Evolutionary conservation across 2,888 invertebrate genomes (phyloP), one percentile per base, ranked within the genome.

Genomic region (Girardia tigrina): DNA sequence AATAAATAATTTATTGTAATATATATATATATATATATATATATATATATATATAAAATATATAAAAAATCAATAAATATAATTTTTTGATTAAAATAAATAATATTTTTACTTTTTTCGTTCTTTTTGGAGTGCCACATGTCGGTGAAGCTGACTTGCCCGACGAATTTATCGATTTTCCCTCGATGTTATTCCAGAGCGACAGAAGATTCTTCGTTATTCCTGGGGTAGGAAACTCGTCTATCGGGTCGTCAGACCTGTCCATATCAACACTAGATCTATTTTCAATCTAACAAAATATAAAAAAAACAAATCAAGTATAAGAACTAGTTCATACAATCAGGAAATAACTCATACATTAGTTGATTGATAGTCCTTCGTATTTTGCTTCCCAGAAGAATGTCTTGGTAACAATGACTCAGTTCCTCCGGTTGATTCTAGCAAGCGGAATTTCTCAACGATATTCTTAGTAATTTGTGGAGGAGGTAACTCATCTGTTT

Each of bases 341-440:
- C n/a, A 56, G 23, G 23, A 6, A n/a, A 56, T 12, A 56, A 56
- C 23, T 6, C n/a, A 2, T 56, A 56, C 56, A 56, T 36, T 36
- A 16, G 56, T 56, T 23, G 56, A 56, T n/a, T 56, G 56, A 56
- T 56, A 56, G 23, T 23, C n/a, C 23, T 56, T 56, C 56, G n/a
- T 12, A 56, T 56, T 56, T n/a, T 56, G 56, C 56, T 23, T 23
- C n/a, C 56, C 4, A 56, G 56, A 56, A n/a, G 16, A 36, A 8
- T 56, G 56, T n/a, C 56, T 56, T 56, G 56, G 56, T 56, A 56
- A 56, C 56, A 56, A 56, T 56, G 56, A 56, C 8, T 56, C 56
- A 56, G 56, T 16, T 56, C 8, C 4, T 16, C n/a, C 4, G 4
- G 4, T 56, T 8, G 56, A 56, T 23, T 56, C 56, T 56, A 56